Evolutionary conservation across 2,797 vertebrate species (phyloP), one percentile per base, ranked within the genome.

Genomic region (Psittacula echo): DNA sequence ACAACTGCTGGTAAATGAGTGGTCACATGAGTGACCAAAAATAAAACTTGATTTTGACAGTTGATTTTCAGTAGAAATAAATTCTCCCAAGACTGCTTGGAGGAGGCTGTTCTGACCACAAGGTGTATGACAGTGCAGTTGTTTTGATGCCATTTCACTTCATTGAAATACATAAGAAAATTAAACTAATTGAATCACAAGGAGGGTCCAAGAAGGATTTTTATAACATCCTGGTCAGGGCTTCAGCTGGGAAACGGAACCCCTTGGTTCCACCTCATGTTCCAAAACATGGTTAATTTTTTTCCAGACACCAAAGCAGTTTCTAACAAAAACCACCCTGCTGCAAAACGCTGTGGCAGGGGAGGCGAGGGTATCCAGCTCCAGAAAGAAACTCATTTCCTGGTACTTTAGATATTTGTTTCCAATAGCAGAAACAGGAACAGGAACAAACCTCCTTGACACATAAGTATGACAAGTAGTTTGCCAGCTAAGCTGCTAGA

Each of bases 51-150:
- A 89, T 89, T 89, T 85, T 89, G 41, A 87, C 84, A 17, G 12
- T 16, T 11, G 37, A 79, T 89, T 93, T 89, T 87, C 72, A 71
- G 60, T 34, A 82, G 56, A 94, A 95, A 94, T 88, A 91, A 92
- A 74, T 90, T 87, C 67, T 89, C 67, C 41, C 27, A 64, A 82
- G 67, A 45, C 17, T 74, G 29, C 50, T 89, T 1, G 2, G 47
- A 80, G 19, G 11, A 90, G 48, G 65, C 65, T 82, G 26, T 47
- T 83, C 53, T 83, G 92, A 87, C 10, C 61, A 58, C 61, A 91
- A 77, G 29, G 32, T 58, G 29, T 74, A 65, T 10, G 21, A 67
- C 29, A 71, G 45, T 85, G n/a, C 41, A 75, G 41, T 8, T 80
- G 44, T 24, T 92, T 62, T 60, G 75, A 53, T 71, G 34, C 29